Evolutionary conservation across 2,888 invertebrate genomes (phyloP), one percentile per base, ranked within the genome.

Genomic region (Lagria hirta): DNA sequence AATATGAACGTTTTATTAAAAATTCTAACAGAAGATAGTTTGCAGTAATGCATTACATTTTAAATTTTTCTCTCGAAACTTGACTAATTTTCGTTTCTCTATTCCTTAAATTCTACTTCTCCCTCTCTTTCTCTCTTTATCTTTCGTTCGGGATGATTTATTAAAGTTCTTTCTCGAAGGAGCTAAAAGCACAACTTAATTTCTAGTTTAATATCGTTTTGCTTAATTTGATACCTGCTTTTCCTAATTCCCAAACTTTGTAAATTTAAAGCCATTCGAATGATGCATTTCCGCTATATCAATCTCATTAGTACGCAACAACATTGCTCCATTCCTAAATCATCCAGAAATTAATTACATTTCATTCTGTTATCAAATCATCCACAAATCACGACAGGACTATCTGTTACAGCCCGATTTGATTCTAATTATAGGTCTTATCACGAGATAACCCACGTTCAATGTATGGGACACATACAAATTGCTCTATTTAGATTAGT

Each of bases 261-360:
- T 34, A 35, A 45, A 43, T 51, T 49, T 55, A 52, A 57, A 58
- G 49, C 43, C 40, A 43, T 23, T 45, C 42, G 47, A 17, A 10
- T 33, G 43, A 29, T 51, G 54, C 52, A 50, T 56, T 50, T 48
- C 48, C 43, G 44, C 38, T 37, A 21, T 22, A 47, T 45, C 49
- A 49, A 60, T 58, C 63, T 64, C 64, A 64, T 66, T 67, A 65
- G 64, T 58, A 62, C 42, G 60, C 64, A 62, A 60, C 64, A 62
- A 55, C 58, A 52, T 54, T 43, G 49, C 45, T 49, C 48, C 33
- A 52, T 48, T 52, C 51, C 61, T 65, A 65, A 65, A 68, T 67
- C 65, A 66, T 62, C 53, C 52, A 57, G 52, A 66, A 70, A 70
- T 69, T 70, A 69, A 70, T 70, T 68, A 66, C 67, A 54, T 63